Conservation (phyloP, 92 coral and sea anemone genomes). For the Virgularia gustaviana region DNA sequence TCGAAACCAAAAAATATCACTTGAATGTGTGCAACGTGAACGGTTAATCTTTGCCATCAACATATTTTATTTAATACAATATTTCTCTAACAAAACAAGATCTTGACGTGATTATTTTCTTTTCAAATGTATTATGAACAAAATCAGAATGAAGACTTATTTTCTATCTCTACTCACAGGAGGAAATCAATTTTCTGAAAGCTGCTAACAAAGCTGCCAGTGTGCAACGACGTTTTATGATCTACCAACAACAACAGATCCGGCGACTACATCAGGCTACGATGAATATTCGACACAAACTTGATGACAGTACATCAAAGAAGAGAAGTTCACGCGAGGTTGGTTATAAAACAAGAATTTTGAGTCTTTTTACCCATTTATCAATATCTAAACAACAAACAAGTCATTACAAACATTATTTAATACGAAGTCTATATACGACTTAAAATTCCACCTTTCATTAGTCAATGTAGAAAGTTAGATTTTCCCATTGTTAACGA, state of each 20-base stretch:
- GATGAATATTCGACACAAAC: slow-evolving; percentile 74
- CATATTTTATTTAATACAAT: too few relatives aligned
- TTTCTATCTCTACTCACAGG: too few relatives aligned
- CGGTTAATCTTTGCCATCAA: too few relatives aligned
- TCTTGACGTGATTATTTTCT: too few relatives aligned
- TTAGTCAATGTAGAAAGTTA: not conserved
- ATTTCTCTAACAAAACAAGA: too few relatives aligned
- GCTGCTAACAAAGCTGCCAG: slow-evolving; percentile 96
- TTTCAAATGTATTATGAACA: too few relatives aligned
- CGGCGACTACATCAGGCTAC: slow-evolving; percentile 74
- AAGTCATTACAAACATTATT: not conserved
- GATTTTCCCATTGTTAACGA: too few relatives aligned
- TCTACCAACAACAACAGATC: slow-evolving; percentile 91
- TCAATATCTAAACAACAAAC: not conserved
- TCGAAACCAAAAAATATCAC: too few relatives aligned
- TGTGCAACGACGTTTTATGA: slow-evolving; percentile 76
- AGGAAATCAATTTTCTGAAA: slow-evolving; percentile 89
- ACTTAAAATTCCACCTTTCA: not conserved
- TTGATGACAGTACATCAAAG: slow-evolving; percentile 44
- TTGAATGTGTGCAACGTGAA: too few relatives aligned
- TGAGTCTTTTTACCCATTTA: not conserved
- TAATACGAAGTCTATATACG: not conserved
- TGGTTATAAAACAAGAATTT: not conserved
- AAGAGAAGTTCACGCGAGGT: slow-evolving; percentile 27
- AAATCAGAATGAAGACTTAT: too few relatives aligned